Percentiles rank a stretch among this genome's conserved stretches.
phyloP scores from a whole-genome alignment of 1,140 invertebrate genomes.

The Aethina tumida region DNA sequence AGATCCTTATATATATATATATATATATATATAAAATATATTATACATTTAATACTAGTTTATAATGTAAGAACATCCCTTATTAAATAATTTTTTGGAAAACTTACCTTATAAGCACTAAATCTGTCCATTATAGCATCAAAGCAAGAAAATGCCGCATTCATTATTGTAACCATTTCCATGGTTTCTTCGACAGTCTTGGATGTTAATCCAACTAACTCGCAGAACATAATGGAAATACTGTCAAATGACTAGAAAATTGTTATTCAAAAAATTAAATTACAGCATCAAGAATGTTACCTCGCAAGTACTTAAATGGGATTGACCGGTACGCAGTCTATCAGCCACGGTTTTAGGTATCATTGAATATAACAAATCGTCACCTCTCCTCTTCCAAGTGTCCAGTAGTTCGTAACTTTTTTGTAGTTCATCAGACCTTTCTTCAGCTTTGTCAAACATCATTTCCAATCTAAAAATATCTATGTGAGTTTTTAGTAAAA shows the following conservation, averaged over 20 bases:
- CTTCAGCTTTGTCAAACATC: constrained; percentile 70
- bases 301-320: constrained; percentile 67
- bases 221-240: constrained; percentile 51
- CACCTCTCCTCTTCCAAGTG: constrained; percentile 75
- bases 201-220: constrained; percentile 48
- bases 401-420: constrained; percentile 61
- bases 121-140: constrained; percentile 67
- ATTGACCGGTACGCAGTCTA: constrained; percentile 54
- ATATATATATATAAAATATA: too few species aligned
- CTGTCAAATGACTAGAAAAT: constrained; percentile 47
- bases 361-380: constrained; percentile 87
- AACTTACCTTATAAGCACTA: constrained; percentile 67
- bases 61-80: too few species aligned
- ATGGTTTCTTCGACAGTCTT: constrained; percentile 63
- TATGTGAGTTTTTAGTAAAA: constrained; percentile 6
- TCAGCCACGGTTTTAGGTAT: constrained; percentile 72
- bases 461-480: constrained; percentile 53
- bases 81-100: too few species aligned
- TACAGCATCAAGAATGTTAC: constrained; percentile 30
- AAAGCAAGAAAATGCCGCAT: constrained; percentile 72
- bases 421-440: constrained; percentile 61
- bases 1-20: too few species aligned
- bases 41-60: too few species aligned
- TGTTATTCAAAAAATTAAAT: constrained; percentile 4
- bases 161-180: constrained; percentile 72